Evolutionary conservation across 2,797 vertebrate genomes (phyloP).

Genomic region (Cacajao melanocephalus): DNA sequence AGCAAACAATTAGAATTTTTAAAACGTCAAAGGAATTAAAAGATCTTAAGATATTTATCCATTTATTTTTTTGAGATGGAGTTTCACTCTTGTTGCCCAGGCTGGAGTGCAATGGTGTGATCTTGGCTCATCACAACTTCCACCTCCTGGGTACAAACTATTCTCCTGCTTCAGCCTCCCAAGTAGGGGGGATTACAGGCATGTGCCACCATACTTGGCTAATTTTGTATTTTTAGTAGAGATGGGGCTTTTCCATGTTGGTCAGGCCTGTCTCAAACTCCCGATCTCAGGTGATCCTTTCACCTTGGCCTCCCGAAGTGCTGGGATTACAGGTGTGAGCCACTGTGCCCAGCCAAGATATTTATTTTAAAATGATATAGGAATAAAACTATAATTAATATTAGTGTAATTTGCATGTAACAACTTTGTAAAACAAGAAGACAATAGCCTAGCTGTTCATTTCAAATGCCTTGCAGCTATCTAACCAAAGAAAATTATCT

Average conservation of each 20-base stretch:
- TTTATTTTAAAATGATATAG: neutral
- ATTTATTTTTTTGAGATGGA: neutral
- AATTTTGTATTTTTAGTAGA: neutral
- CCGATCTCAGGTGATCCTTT: neutral
- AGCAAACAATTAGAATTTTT: neutral
- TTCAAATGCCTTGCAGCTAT: neutral
- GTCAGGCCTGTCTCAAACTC: neutral
- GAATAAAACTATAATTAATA: neutral
- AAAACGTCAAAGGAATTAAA: neutral
- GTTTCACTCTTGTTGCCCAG: neutral
- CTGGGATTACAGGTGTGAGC: neutral
- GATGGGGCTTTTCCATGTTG: neutral
- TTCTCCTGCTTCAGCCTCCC: neutral
- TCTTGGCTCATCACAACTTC: neutral
- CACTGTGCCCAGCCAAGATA: neutral
- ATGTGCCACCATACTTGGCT: neutral
- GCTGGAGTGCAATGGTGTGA: rapidly evolving
- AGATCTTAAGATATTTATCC: neutral
- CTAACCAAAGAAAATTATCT: neutral
- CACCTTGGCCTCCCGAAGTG: neutral
- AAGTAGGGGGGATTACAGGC: neutral
- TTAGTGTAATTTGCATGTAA: neutral
- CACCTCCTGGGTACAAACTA: neutral
- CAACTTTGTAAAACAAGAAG: neutral
- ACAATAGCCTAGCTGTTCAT: neutral